Conservation (phyloP, 2,888 invertebrate species). For the Bugula neritina region DNA sequence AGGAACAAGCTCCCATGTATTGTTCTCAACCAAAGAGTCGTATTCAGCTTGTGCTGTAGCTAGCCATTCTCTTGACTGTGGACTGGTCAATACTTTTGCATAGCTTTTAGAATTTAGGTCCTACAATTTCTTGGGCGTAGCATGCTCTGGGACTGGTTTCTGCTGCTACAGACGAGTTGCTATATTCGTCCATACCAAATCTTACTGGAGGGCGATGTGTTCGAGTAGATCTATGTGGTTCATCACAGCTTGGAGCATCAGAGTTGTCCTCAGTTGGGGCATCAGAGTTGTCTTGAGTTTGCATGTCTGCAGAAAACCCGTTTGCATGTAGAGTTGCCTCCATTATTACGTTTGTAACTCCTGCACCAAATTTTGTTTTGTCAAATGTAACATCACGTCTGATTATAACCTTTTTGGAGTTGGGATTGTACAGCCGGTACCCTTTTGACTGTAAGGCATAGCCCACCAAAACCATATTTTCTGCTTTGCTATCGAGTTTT, state of each 20-base stretch:
- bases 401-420: background rate
- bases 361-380: background rate
- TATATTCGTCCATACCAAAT: background rate
- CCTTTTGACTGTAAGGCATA: background rate
- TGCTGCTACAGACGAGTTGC: no score
- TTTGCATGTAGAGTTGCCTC: no score
- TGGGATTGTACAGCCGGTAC: background rate
- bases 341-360: background rate
- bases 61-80: no score
- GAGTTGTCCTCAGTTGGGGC: background rate
- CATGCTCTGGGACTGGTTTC: no score
- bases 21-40: no score
- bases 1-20: conserved; percentile 33
- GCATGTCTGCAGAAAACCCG: background rate
- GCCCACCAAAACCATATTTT: background rate
- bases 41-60: no score
- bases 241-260: background rate
- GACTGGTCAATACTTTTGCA: no score
- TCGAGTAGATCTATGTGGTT: background rate
- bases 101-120: no score
- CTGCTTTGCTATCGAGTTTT: background rate
- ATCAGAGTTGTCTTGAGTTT: background rate
- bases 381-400: background rate
- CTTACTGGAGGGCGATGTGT: background rate
- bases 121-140: no score